Evolutionary conservation across 2,797 vertebrate genomes (phyloP).

Genomic region (Hippocampus kuda): DNA sequence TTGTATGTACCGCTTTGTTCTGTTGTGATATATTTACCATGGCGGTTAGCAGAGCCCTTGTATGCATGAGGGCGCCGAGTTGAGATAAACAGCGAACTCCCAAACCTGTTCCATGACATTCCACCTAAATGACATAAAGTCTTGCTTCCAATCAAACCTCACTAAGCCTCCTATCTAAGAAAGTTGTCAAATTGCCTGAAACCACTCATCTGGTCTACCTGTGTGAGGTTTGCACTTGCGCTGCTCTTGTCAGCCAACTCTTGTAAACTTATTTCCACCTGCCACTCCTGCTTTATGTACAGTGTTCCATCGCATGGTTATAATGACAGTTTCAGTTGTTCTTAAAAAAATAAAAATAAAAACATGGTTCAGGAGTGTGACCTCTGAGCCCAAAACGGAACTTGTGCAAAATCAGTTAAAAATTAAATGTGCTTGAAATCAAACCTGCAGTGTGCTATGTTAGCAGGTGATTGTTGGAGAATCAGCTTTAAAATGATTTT

Average conservation of each 20-base stretch:
- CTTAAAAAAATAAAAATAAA: no score
- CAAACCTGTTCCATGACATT: slow-evolving; percentile 59
- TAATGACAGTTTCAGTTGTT: not conserved
- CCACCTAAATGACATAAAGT: slow-evolving; percentile 13
- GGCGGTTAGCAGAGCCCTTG: not conserved
- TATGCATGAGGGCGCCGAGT: not conserved
- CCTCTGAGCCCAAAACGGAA: no score
- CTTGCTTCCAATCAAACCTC: slow-evolving; percentile 20
- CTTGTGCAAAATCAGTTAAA: no score
- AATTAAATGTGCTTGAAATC: no score
- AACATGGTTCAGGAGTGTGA: no score
- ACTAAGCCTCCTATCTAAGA: slow-evolving; percentile 12
- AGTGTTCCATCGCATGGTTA: slow-evolving; percentile 15
- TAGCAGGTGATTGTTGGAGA: no score
- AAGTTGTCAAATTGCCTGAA: slow-evolving; percentile 8
- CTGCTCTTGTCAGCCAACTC: slow-evolving; percentile 14
- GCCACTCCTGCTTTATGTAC: slow-evolving; percentile 5
- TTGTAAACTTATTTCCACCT: not conserved
- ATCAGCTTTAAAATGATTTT: no score
- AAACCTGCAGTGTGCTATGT: no score
- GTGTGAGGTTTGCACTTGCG: slow-evolving; percentile 8
- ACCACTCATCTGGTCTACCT: slow-evolving; percentile 11
- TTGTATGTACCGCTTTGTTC: not conserved
- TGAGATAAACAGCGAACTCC: slow-evolving; percentile 17
- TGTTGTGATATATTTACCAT: not conserved